Evolutionary conservation across 92 coral and sea anemone genomes (phyloP).

Genomic region (Actinernus sp.): DNA sequence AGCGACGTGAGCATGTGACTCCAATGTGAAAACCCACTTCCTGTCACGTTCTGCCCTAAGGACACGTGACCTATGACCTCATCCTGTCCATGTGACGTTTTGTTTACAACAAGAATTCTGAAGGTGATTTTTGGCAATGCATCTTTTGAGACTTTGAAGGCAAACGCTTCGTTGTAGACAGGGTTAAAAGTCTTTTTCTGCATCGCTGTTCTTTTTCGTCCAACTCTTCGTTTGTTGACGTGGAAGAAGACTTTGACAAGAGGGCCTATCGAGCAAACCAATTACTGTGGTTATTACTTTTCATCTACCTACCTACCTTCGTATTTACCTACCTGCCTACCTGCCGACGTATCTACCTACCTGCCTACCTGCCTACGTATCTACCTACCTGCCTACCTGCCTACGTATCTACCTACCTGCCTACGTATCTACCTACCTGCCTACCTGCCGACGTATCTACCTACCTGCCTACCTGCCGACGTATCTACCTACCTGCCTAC

Average conservation of each 20-base stretch:
- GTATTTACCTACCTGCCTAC: no score
- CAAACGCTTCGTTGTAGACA: constrained; percentile 99
- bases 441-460: neutral
- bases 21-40: constrained; percentile 96
- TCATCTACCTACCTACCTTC: no score
- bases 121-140: constrained; percentile 81
- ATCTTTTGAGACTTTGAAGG: constrained; percentile 96
- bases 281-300: no score
- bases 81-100: constrained; percentile 92
- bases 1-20: constrained; percentile 93
- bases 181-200: constrained; percentile 89
- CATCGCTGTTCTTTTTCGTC: constrained; percentile 95
- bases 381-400: no score
- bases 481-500: no score
- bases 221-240: constrained; percentile 84
- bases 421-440: neutral
- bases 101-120: constrained; percentile 84
- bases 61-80: constrained; percentile 89
- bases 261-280: constrained; percentile 79
- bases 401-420: no score
- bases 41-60: constrained; percentile 89
- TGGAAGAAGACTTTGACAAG: constrained; percentile 84
- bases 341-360: no score
- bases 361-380: constrained; percentile 77
- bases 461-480: no score